Evolutionary conservation across 2,888 invertebrate species (phyloP).

Genomic region (Geophilus truncorum): DNA sequence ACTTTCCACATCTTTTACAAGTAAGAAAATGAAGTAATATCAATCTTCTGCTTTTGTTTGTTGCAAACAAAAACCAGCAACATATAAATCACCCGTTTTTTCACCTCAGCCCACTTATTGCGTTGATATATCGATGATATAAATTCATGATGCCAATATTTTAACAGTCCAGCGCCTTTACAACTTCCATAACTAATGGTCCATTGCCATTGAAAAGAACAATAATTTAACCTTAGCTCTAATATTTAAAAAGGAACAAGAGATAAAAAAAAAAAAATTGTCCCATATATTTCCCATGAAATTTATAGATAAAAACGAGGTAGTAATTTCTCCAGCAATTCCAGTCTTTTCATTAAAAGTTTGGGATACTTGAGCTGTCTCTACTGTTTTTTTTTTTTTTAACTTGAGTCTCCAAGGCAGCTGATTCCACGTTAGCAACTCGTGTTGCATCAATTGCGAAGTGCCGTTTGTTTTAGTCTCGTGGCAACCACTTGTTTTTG

Average conservation of each 20-base stretch:
- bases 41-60: slow-evolving; percentile 11
- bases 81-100: slow-evolving; percentile 1
- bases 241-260: neutral
- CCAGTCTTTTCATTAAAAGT: no score
- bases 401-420: neutral
- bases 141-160: slow-evolving; percentile 13
- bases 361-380: no score
- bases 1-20: neutral
- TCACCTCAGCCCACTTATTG: slow-evolving; percentile 8
- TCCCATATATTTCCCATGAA: neutral
- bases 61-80: slow-evolving; percentile 1
- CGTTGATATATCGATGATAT: slow-evolving; percentile 15
- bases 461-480: slow-evolving; percentile 16
- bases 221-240: neutral
- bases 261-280: neutral
- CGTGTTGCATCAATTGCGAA: neutral
- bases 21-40: neutral
- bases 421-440: neutral
- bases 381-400: neutral
- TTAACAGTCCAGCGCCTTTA: neutral
- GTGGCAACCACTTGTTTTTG: slow-evolving; percentile 19
- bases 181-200: slow-evolving; percentile 27
- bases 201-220: neutral
- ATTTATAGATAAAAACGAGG: neutral
- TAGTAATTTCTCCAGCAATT: neutral